A percentile compares a stretch with the other conserved stretches of the same genome.
Conservation (phyloP, 2,113 vertebrate genomes). For the Odocoileus hemionus region DNA sequence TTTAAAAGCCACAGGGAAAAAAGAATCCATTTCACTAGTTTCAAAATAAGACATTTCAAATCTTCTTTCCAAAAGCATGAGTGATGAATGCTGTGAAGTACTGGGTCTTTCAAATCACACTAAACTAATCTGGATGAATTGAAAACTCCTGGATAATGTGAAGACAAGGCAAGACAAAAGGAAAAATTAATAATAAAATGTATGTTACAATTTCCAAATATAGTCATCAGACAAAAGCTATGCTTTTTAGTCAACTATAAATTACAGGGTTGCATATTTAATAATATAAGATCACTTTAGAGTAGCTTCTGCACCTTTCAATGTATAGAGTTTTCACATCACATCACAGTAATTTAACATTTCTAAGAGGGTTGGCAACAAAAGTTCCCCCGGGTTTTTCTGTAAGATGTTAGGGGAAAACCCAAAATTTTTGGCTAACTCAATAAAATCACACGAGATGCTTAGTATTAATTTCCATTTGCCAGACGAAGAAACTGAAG, state of each 20-base stretch:
- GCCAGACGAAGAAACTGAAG: neutral
- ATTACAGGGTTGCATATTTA: neutral
- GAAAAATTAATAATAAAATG: neutral
- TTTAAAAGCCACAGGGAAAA: neutral
- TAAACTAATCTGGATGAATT: neutral
- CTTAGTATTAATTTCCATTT: neutral
- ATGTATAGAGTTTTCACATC: neutral
- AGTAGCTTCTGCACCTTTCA: neutral
- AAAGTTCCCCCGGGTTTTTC: neutral
- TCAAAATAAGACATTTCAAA: slow-evolving; percentile 16
- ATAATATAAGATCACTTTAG: neutral
- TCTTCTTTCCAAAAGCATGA: neutral
- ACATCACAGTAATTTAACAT: neutral
- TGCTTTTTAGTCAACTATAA: neutral
- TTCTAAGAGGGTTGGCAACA: neutral
- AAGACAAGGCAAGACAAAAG: neutral
- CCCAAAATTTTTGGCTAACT: neutral
- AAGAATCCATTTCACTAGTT: neutral
- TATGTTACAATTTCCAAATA: neutral
- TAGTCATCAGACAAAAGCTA: neutral
- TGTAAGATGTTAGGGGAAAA: neutral
- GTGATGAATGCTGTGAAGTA: neutral
- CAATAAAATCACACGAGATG: neutral
- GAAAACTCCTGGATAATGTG: neutral
- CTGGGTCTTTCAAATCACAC: neutral